Base-by-base conservation (phyloP, 2,797 vertebrate species). In the Clarias laeviceps region DNA sequence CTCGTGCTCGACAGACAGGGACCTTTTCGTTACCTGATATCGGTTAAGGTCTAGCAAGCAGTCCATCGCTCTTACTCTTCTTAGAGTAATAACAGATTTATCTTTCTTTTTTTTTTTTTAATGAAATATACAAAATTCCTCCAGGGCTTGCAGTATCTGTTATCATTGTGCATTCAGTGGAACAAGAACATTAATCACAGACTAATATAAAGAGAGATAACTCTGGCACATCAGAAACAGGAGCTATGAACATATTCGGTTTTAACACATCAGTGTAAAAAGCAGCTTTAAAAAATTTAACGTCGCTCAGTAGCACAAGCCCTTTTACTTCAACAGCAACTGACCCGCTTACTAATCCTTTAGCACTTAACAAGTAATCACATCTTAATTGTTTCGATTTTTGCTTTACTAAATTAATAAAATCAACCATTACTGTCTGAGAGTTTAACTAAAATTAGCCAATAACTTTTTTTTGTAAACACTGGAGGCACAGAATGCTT, bases 1-100 rank as follows among this genome's bases (percentile, higher is more conserved):
- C 73, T 32, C 27, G 54, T 77, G 74, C 32, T 77, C 74, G 18
- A 78, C 76, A 78, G 57, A 78, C 57, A n/a, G 76, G 5, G 57
- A 62, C 57, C 32, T 40, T 62, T 78, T 62, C 61, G 32, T n/a
- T 62, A 62, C 76, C 57, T 17, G 32, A 78, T 37, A 78, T n/a
- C 32, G 20, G 57, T 37, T 37, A 37, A 78, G 5, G 17, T 62
- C 32, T 62, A 77, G 54, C 62, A 65, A n/a, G 65, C 78, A 50
- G 37, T 80, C 2, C 9, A 18, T 20, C n/a, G 4, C 37, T 45
- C n/a, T 5, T 50, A 45, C 40, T 65, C 78, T 18, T 24, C 62
- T 65, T 54, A 54, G 45, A 45, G 57, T 40, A 54, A 65, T 50
- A 50, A 29, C 18, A 27, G 8, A 37, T 79, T 62, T 79, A 37